Evolutionary conservation across 2,888 invertebrate species (phyloP), one percentile per base, ranked within the genome.

Genomic region (Noctuana brunneofusca): DNA sequence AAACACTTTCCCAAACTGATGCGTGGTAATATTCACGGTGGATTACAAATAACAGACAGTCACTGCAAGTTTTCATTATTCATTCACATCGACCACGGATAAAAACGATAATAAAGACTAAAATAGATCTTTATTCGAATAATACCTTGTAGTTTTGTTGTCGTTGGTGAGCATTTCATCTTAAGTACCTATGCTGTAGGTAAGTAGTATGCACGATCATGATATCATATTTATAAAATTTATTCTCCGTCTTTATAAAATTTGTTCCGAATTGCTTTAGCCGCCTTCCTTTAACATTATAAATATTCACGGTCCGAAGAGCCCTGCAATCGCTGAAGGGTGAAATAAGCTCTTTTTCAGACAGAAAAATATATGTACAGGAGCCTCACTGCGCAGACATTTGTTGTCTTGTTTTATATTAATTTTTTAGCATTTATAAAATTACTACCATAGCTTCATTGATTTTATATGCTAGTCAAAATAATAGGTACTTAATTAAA

Each of bases 251-350:
- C 9, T 43, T 24, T 9, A 43, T 27, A 55, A 55, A 18, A 55
- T 55, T 27, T 18, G 35, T 11, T 50, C 52, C 24, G 18, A 50
- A 38, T 41, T 52, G 18, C 30, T 27, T 24, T 38, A 30, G 53
- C n/a, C 32, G 41, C 3, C 48, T 57, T 32, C 48, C 52, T 52
- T 38, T 53, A 65, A 68, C 69, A 76, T 80, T 79, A 84, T 86
- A 83, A 86, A 85, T 86, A 86, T 87, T 85, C 86, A 83, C 71
- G 72, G 73, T 69, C 70, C 70, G 66, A 66, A 22, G 66, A 68
- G 69, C 71, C 70, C 68, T 69, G 67, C 69, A 72, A 74, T 71
- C 75, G 69, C 67, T 75, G 71, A 71, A 76, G 76, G 73, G 71
- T 79, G 75, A 80, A 81, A 81, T 75, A 69, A 78, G 71, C 66